Base-by-base conservation (phyloP, 1,140 invertebrate species). In the Dermatophagoides farinae region DNA sequence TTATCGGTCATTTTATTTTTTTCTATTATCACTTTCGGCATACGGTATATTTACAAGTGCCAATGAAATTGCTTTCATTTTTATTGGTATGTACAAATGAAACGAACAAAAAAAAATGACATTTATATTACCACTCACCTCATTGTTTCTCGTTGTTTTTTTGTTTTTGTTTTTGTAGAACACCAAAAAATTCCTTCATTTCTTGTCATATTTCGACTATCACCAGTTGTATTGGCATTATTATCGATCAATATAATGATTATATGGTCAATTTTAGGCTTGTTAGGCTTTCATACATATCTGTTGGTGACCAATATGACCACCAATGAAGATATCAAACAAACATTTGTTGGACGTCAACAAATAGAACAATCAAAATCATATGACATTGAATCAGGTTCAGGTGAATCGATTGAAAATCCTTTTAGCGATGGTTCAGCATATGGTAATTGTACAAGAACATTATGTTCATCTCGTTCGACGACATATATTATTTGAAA, bases 1-100 rank as follows among this genome's bases (percentile, higher is more conserved):
- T 69, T 55, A 55, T 44, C 53, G 53, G 2, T 14, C 22, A n/a
- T 55, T 55, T 40, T 55, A 25, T 23, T 4, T 55, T 1, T 55
- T 55, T 23, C 5, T 55, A 12, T 25, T 25, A 12, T 55, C 53
- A 22, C 23, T 55, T 5, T 14, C 53, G 14, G 14, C 31, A 23
- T 25, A 25, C 4, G 53, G 53, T n/a, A 25, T 55, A 14, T 55
- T 25, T 25, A 25, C 12, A 12, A 23, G 53, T 55, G 53, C 53
- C 1, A 20, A 23, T 47, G 46, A 31, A 31, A 31, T 31, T 47
- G 46, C 8, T 47, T 2, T 20, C 46, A 23, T 23, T 4, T 9
- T 47, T 47, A 23, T 18, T 47, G 46, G 18, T 47, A 2, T 1
- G 53, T 55, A 39, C 53, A 55, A 12, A 31, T 38, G 4, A 50